phyloP scores from a whole-genome alignment of 2,888 invertebrate species.

The Drosophila fungiperda region DNA sequence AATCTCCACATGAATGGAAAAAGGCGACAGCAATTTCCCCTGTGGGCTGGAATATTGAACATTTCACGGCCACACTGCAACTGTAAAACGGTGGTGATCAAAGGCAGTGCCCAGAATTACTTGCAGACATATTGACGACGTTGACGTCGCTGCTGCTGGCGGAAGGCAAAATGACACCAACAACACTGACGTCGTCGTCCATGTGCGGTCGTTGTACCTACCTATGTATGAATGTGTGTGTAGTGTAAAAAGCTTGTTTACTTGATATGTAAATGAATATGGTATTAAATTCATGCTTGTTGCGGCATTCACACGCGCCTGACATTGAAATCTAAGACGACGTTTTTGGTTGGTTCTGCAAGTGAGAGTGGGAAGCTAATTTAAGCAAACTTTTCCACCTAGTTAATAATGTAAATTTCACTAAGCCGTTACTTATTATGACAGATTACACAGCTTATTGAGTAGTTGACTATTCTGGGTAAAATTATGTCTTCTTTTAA shows the following conservation, averaged over 20 bases:
- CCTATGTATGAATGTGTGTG: not conserved
- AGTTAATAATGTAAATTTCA: not conserved
- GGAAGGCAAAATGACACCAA: conserved; percentile 71
- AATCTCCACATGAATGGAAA: not conserved
- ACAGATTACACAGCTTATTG: not conserved
- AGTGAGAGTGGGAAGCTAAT: not conserved
- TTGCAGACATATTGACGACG: conserved; percentile 51
- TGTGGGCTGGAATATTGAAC: conserved; percentile 14
- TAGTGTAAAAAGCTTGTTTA: conserved; percentile 53
- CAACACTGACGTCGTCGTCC: conserved; percentile 4
- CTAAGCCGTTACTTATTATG: not conserved
- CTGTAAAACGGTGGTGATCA: not conserved
- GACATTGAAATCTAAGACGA: conserved; percentile 65
- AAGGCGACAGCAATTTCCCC: not conserved
- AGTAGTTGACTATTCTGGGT: not conserved
- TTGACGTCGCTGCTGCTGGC: conserved; percentile 36
- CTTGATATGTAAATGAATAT: conserved; percentile 35
- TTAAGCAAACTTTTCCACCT: not conserved
- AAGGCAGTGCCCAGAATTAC: not conserved
- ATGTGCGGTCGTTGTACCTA: conserved; percentile 33
- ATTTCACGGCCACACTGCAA: conserved; percentile 38
- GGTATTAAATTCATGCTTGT: conserved; percentile 26
- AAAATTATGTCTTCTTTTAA: not conserved
- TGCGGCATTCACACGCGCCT: conserved; percentile 50
- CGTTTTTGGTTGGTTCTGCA: not conserved